A percentile compares a stretch with the other conserved stretches of the same genome.
Conservation (phyloP, 2,113 vertebrate genomes). For the Oncorhynchus tshawytscha region DNA sequence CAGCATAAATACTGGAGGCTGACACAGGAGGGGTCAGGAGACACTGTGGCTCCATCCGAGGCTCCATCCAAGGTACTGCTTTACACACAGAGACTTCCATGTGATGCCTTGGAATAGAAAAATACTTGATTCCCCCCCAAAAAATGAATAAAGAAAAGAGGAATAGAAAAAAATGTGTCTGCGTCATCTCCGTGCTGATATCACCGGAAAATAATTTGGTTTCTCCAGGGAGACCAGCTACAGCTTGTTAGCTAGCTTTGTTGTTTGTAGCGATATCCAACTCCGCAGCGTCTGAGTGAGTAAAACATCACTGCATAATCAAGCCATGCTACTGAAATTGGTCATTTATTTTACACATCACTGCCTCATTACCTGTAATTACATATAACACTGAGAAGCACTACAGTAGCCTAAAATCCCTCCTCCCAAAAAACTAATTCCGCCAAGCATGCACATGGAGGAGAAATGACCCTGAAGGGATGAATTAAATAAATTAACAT, state of each 20-base stretch:
- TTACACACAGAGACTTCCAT: neutral
- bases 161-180: constrained; percentile 4
- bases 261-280: constrained; percentile 15
- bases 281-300: constrained; percentile 3
- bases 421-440: no score
- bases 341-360: neutral
- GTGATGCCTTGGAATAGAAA: neutral
- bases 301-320: constrained; percentile 17
- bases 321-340: neutral
- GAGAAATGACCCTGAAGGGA: constrained; percentile 12
- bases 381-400: no score
- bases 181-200: neutral
- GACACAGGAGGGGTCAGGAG: no score
- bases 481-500: constrained; percentile 31
- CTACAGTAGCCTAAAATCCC: no score
- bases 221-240: constrained; percentile 13
- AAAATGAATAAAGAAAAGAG: neutral
- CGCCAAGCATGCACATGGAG: neutral
- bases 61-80: neutral
- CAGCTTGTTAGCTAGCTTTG: constrained; percentile 36
- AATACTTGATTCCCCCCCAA: neutral
- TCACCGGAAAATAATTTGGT: constrained; percentile 30
- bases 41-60: no score
- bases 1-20: no score
- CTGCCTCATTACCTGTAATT: neutral